Evolutionary conservation across 2,888 invertebrate species (phyloP), one percentile per base, ranked within the genome.

Genomic region (Oxyscelio sp.): DNA sequence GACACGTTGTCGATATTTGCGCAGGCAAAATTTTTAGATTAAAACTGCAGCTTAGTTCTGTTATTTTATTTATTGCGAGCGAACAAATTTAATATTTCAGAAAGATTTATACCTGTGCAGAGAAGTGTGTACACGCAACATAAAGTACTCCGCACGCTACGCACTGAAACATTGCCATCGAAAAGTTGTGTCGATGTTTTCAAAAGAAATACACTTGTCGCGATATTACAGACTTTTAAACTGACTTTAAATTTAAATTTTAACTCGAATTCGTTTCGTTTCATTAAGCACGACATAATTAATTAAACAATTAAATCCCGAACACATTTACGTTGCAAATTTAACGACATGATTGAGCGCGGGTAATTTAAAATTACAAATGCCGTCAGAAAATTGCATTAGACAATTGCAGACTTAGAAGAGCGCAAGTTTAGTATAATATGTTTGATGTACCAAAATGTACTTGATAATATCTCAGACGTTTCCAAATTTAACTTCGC

Each of bases 11-110:
- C 22, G 17, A 59, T 61, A 61, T 73, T 73, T 73, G 31, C 43
- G 40, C 11, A 52, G 31, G 8, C 22, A 65, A 48, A 15, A 45
- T 50, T 63, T 54, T 56, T 56, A 52, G 54, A 74, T 74, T 74
- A 61, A 59, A 73, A 59, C 61, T 61, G 58, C 24, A 24, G 50
- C 4, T 50, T 50, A 50, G 22, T 50, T 50, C 22, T 34, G 9
- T 52, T 66, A n/a, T 40, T 68, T 38, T 56, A 68, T 68, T 52
- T 54, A 43, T 27, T 13, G 22, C 66, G 19, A 52, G 31, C 40
- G 66, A 34, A 54, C 21, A 38, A 52, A 66, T 52, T 38, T 45
- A 5, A 54, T 24, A 40, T 21, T 54, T 40, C 17, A 8, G 8
- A 8, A 34, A 40, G 66, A 68, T 68, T 54, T 40, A 68, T 54